These are phyloP conservation scores for Lagocephalus sceleratus DNA, from an alignment of 2,797 vertebrate genomes.

Conservation along the genomic window DNA sequence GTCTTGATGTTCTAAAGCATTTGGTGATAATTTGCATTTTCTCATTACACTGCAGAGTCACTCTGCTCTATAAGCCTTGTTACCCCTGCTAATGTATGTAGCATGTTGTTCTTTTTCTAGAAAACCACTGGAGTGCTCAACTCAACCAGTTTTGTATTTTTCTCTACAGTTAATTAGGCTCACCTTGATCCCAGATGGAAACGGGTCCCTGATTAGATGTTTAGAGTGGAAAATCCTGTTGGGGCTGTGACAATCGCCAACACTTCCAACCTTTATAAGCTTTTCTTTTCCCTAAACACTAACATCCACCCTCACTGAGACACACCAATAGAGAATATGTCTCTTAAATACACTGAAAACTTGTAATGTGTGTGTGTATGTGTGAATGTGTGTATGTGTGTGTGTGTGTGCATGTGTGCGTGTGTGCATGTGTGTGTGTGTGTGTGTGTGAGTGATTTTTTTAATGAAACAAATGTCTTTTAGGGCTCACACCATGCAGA, in stretches of 20 bases:
- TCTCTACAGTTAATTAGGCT: constrained; percentile 35
- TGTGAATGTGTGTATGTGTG: too few species aligned
- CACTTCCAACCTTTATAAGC: not conserved
- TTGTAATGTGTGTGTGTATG: not conserved
- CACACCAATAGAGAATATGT: not conserved
- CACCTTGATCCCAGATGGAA: constrained; percentile 31
- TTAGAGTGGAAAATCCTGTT: constrained; percentile 28
- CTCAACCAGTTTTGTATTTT: not conserved
- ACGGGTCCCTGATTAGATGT: constrained; percentile 32
- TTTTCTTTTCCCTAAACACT: not conserved
- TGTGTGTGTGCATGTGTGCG: too few species aligned
- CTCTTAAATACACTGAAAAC: not conserved
- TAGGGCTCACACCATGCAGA: not conserved
- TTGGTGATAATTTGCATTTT: too few species aligned
- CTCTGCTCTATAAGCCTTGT: too few species aligned
- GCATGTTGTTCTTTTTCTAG: too few species aligned
- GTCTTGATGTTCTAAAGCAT: too few species aligned
- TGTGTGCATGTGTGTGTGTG: too few species aligned
- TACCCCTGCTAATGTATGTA: too few species aligned
- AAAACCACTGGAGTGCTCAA: too few species aligned
- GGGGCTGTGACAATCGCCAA: constrained; percentile 12
- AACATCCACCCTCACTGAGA: not conserved
- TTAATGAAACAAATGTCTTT: not conserved
- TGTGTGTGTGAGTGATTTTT: too few species aligned
- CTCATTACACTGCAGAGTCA: too few species aligned